A percentile compares a stretch with the other conserved stretches of the same genome.
Conservation (phyloP, 2,113 vertebrate species). For the Myrmecobius fasciatus region DNA sequence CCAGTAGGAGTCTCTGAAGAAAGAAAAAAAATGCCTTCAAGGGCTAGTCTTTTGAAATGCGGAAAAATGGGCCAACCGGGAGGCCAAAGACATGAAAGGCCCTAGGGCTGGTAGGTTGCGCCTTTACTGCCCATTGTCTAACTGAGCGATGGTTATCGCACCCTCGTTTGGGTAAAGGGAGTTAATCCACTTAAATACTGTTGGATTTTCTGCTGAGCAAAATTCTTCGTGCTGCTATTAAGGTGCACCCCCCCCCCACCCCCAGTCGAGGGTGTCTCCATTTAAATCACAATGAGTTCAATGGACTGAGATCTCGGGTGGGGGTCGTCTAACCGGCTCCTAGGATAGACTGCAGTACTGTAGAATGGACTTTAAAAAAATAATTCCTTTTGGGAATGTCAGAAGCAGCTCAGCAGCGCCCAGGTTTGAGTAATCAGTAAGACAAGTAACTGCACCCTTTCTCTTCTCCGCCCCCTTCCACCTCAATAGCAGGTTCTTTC, state of each 20-base stretch:
- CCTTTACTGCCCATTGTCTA: constrained; percentile 83
- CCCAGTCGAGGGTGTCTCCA: constrained; percentile 72
- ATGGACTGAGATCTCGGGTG: constrained; percentile 69
- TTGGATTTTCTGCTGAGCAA: constrained; percentile 81
- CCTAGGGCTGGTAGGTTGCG: constrained; percentile 74
- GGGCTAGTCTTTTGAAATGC: constrained; percentile 82
- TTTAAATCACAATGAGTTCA: constrained; percentile 80
- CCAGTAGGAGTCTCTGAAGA: neutral
- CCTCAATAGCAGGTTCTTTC: neutral
- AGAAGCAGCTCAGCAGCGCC: neutral
- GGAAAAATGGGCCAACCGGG: constrained; percentile 61
- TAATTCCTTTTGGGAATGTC: neutral
- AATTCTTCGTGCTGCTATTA: constrained; percentile 80
- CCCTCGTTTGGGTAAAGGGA: constrained; percentile 79
- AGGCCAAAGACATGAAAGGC: constrained; percentile 82
- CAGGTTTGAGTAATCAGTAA: neutral
- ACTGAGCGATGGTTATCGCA: constrained; percentile 77
- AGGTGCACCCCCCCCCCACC: constrained; percentile 75
- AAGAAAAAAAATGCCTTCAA: constrained; percentile 63
- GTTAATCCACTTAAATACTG: constrained; percentile 84
- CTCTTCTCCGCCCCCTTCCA: neutral
- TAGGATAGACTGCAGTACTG: constrained; percentile 58
- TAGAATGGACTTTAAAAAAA: neutral
- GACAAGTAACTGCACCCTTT: neutral
- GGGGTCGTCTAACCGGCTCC: constrained; percentile 70